These are phyloP conservation scores for Gopherus evgoodei DNA, from an alignment of 2,113 vertebrate species.

Conservation along the genomic window DNA sequence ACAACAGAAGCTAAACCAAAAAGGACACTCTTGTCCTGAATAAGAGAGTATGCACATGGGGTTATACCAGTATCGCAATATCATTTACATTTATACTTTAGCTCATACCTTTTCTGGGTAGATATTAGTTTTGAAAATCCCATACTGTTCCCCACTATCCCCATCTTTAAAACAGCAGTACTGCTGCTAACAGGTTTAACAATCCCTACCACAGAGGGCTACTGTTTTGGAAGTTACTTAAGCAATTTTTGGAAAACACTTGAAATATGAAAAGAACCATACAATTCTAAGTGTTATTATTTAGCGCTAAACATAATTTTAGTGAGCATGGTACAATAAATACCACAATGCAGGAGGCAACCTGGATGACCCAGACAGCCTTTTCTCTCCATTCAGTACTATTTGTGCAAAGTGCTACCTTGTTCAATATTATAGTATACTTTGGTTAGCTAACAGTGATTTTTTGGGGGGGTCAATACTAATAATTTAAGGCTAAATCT, in stretches of 20 bases:
- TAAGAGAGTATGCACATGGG: neutral
- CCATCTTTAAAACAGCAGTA: neutral
- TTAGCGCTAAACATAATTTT: neutral
- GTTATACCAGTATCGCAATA: neutral
- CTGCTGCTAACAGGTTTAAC: neutral
- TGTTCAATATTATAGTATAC: neutral
- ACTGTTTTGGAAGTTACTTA: neutral
- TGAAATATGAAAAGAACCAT: neutral
- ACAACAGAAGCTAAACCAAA: neutral
- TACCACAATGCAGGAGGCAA: neutral
- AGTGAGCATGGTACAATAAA: neutral
- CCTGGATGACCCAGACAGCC: neutral
- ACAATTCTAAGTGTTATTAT: neutral
- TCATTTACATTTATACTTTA: neutral
- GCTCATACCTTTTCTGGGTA: neutral
- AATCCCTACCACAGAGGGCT: neutral
- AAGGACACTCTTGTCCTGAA: neutral
- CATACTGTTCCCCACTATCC: neutral
- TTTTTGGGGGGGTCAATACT: neutral
- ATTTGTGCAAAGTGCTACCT: neutral
- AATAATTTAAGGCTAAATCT: neutral
- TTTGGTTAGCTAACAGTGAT: neutral
- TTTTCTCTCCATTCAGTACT: neutral
- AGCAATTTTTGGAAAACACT: neutral
- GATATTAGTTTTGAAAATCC: neutral